Base-by-base conservation (phyloP, 2,888 invertebrate genomes). In the Lysandra coridon region DNA sequence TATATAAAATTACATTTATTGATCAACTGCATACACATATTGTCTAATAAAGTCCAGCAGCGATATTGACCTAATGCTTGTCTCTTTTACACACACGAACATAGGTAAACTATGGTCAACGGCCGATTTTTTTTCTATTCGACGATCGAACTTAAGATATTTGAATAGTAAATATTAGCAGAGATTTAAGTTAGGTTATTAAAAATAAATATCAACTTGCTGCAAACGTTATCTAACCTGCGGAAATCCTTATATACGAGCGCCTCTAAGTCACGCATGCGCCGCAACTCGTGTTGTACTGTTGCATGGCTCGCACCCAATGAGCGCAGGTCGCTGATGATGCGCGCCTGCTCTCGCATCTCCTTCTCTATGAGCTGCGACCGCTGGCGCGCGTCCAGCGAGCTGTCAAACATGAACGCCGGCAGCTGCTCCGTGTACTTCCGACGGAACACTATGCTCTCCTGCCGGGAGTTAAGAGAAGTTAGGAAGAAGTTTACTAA, bases 311-410 rank as follows among this genome's bases (percentile, higher is more conserved):
- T 97, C 53, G 99, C 99, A 0, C 99, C 98, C 73, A 98, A 93
- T 5, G 97, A 97, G 84, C 97, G 96, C 83, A 99, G 93, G 90
- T 99, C 99, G 88, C 98, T 98, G 81, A 99, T 98, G 79, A 98
- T 97, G 93, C 98, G 98, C 14, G 99, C 97, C 89, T 99, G 99
- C 89, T 99, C 99, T 87, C 98, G 98, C 98, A 99, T 99, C 93
- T 99, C 99, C 87, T 98, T 97, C 91, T 99, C 99, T 85, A 99
- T 98, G 82, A 99, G 95, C 87, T 98, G 97, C n/a, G 98, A 98
- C 23, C 99, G 96, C 87, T 97, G 97, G 87, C 97, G 97, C 17
- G 98, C 96, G 88, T 97, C 98, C 74, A 97, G 94, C 7, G 96
- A 96, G 17, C 97, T 96, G 93, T 98, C 98, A 86, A 97, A 97